Evolutionary conservation across 2,888 invertebrate species (phyloP).

Genomic region (Ptilodon capucinus): DNA sequence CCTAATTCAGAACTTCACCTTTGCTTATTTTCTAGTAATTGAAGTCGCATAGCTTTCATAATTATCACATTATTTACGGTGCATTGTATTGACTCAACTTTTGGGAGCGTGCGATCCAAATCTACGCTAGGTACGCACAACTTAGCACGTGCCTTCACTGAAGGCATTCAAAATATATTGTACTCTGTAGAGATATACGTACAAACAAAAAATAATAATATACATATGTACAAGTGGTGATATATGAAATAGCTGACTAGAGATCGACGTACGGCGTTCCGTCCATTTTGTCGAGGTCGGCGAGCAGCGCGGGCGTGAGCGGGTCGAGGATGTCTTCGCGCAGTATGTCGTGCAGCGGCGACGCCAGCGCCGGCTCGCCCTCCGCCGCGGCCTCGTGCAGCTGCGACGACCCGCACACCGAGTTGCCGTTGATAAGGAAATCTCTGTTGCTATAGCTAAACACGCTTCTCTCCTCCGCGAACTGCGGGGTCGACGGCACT

Average conservation of each 20-base stretch:
- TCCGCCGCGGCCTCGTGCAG: slow-evolving; percentile 57
- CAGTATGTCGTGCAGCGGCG: slow-evolving; percentile 70
- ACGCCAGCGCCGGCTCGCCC: slow-evolving; percentile 52
- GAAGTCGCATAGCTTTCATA: slow-evolving; percentile 42
- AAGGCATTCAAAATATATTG: slow-evolving; percentile 73
- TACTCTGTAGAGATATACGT: slow-evolving; percentile 70
- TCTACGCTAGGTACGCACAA: slow-evolving; percentile 52
- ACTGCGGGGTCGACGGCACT: slow-evolving; percentile 87
- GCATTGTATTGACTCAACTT: slow-evolving; percentile 71
- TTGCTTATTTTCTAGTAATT: slow-evolving; percentile 47
- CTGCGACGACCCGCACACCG: slow-evolving; percentile 59
- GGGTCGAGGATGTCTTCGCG: slow-evolving; percentile 70
- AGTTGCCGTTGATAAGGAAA: slow-evolving; percentile 85
- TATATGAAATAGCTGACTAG: slow-evolving; percentile 57
- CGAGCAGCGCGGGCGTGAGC: slow-evolving; percentile 67
- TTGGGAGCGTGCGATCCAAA: slow-evolving; percentile 67
- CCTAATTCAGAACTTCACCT: slow-evolving; percentile 27
- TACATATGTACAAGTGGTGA: slow-evolving; percentile 53
- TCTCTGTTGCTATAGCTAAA: slow-evolving; percentile 84
- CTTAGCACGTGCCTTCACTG: slow-evolving; percentile 70
- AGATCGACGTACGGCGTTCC: slow-evolving; percentile 73
- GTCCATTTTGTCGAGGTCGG: slow-evolving; percentile 76
- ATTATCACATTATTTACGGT: slow-evolving; percentile 59
- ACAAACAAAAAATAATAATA: slow-evolving; percentile 61
- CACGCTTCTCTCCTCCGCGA: slow-evolving; percentile 75